Conservation (phyloP, 2,113 vertebrate genomes). For the Syngnathus typhle region DNA sequence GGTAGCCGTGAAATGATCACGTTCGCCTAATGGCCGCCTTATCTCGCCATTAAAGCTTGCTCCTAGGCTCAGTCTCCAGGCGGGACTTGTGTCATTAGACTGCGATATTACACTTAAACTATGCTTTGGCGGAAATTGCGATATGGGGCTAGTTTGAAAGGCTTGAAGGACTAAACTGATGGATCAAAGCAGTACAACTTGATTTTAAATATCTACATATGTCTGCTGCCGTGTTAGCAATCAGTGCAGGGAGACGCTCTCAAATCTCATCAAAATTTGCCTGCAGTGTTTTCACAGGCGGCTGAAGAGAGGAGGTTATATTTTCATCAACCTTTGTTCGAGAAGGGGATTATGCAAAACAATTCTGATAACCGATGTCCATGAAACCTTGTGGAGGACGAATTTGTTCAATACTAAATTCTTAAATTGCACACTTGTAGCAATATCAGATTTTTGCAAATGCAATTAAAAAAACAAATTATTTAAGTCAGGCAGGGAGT, state of each 20-base stretch:
- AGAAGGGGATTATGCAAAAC: not conserved
- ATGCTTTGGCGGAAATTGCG: constrained; percentile 29
- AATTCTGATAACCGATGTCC: not conserved
- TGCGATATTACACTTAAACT: constrained; percentile 51
- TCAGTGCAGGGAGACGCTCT: constrained; percentile 36
- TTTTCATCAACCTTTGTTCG: constrained; percentile 1
- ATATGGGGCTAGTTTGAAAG: constrained; percentile 35
- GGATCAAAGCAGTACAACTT: constrained; percentile 48
- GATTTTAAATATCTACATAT: constrained; percentile 59
- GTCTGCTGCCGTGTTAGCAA: constrained; percentile 41
- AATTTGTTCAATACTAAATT: not conserved
- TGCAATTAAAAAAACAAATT: not conserved
- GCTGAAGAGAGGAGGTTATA: constrained; percentile 28
- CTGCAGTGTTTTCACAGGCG: constrained; percentile 57
- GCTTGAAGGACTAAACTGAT: constrained; percentile 30
- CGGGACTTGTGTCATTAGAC: constrained; percentile 53
- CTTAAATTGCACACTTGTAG: not conserved
- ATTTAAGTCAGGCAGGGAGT: not conserved
- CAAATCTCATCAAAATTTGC: constrained; percentile 25
- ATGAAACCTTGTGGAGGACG: not conserved
- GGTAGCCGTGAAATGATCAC: constrained; percentile 60
- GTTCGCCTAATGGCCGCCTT: constrained; percentile 38
- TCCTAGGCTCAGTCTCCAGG: constrained; percentile 10
- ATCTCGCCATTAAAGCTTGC: too few species aligned
- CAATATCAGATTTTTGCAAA: not conserved